Evolutionary conservation across 2,888 invertebrate species (phyloP).

Genomic region (Uloborus plumipes): DNA sequence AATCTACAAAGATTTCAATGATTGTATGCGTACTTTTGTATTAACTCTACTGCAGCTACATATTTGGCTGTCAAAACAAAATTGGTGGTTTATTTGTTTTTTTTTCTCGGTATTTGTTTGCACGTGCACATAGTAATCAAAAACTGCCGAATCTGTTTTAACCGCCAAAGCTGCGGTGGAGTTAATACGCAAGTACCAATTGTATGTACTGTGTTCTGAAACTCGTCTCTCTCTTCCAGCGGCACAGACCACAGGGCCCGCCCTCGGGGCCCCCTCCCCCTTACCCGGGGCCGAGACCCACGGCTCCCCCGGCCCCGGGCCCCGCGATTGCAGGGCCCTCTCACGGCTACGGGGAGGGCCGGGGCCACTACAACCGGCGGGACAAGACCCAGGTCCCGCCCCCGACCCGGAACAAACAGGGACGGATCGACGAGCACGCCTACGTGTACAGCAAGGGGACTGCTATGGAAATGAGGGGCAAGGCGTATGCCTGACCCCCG

Average conservation of each 20-base stretch:
- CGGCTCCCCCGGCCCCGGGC: slow-evolving; percentile 69
- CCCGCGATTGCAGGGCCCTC: slow-evolving; percentile 74
- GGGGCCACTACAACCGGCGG: slow-evolving; percentile 77
- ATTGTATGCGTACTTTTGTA: too few relatives aligned
- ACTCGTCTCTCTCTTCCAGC: slow-evolving; percentile 53
- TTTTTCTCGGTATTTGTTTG: too few relatives aligned
- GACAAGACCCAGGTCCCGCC: slow-evolving; percentile 73
- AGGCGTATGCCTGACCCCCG: slow-evolving; percentile 64
- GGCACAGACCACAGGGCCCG: slow-evolving; percentile 64
- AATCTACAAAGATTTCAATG: too few relatives aligned
- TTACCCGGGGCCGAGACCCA: slow-evolving; percentile 69
- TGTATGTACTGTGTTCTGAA: too few relatives aligned
- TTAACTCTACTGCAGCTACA: too few relatives aligned
- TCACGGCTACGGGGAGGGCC: slow-evolving; percentile 80
- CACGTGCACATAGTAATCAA: too few relatives aligned
- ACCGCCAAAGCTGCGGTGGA: too few relatives aligned
- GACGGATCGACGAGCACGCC: slow-evolving; percentile 76
- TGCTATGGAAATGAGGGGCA: slow-evolving; percentile 82
- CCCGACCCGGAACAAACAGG: slow-evolving; percentile 74
- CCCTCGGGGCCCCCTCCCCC: slow-evolving; percentile 69
- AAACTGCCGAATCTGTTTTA: too few relatives aligned
- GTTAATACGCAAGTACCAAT: too few relatives aligned
- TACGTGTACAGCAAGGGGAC: slow-evolving; percentile 79
- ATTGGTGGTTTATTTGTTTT: too few relatives aligned
- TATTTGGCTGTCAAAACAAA: too few relatives aligned